Evolutionary conservation across 2,113 vertebrate species (phyloP), one percentile per base, ranked within the genome.

Genomic region (Nothoprocta perdicaria): DNA sequence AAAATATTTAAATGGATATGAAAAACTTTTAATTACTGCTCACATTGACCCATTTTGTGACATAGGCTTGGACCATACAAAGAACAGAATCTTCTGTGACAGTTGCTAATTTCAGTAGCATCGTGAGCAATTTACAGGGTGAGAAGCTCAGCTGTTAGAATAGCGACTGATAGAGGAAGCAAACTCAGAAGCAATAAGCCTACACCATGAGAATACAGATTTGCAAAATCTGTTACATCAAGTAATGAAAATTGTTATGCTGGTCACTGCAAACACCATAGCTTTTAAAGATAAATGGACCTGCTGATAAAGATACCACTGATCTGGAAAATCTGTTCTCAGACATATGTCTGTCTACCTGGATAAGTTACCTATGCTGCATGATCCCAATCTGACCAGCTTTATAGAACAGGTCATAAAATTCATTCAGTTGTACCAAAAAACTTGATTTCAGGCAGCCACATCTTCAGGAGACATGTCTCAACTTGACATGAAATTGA

Each of bases 11-110:
- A 76, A 79, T 50, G 31, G 80, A 58, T 74, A 85, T 62, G 60
- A 62, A 93, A 92, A 82, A 5, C 5, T 88, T 87, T 55, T 62
- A 76, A 93, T 83, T 71, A 38, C n/a, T 85, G 50, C 38, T 85
- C 4, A 13, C 41, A n/a, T 9, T 80, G 68, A 80, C n/a, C 12
- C 14, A 2, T 1, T 31, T 15, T 41, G 48, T 55, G 55, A 27
- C 72, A 33, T 43, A 26, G 27, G 41, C 29, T 31, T 27, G 23
- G 10, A 63, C 8, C 53, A 48, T 35, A 61, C 22, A 46, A 43
- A 40, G 31, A 45, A 67, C 62, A 53, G 38, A 40, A n/a, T 0
- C 27, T 68, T 48, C 12, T 33, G 58, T 58, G n/a, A 53, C 53
- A 10, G 6, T 8, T 57, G 31, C 14, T 63, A 38, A 35, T 23